A percentile compares a stretch with the other conserved stretches of the same genome.
These are phyloP conservation scores for Ephestia elutella DNA, from an alignment of 1,140 invertebrate genomes.

Conservation along the genomic window DNA sequence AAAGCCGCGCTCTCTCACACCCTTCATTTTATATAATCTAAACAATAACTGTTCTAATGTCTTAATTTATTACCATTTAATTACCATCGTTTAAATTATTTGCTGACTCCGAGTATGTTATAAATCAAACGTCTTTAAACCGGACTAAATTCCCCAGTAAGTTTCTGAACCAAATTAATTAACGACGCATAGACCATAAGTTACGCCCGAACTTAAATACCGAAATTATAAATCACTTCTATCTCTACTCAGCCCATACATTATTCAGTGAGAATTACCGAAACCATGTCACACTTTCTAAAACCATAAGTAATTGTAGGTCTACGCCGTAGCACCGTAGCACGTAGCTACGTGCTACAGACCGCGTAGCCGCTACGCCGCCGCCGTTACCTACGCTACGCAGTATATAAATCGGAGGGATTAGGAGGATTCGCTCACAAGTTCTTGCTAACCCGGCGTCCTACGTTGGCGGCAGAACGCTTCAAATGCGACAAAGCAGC, in stretches of 20 bases:
- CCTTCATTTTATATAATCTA: not conserved
- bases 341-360: conserved; percentile 27
- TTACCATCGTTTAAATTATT: not conserved
- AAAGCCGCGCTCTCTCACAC: too few relatives aligned
- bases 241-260: conserved; percentile 1
- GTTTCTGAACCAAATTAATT: conserved; percentile 4
- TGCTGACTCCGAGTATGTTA: not conserved
- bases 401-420: conserved; percentile 48
- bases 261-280: conserved; percentile 3
- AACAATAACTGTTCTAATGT: not conserved
- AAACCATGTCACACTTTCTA: conserved; percentile 7
- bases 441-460: conserved; percentile 26
- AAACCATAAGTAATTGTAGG: conserved; percentile 19
- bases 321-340: conserved; percentile 32
- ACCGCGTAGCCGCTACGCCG: conserved; percentile 44
- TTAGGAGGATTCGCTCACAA: conserved; percentile 44
- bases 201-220: conserved; percentile 4
- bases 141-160: not conserved
- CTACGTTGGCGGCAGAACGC: too few relatives aligned
- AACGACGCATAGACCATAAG: conserved; percentile 4
- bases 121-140: conserved; percentile 4
- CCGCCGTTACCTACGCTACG: conserved; percentile 42
- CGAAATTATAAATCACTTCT: conserved; percentile 3
- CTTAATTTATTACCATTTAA: not conserved
- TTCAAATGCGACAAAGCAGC: too few relatives aligned